Evolutionary conservation across 2,113 vertebrate species (phyloP).

Genomic region (Eonycteris spelaea): DNA sequence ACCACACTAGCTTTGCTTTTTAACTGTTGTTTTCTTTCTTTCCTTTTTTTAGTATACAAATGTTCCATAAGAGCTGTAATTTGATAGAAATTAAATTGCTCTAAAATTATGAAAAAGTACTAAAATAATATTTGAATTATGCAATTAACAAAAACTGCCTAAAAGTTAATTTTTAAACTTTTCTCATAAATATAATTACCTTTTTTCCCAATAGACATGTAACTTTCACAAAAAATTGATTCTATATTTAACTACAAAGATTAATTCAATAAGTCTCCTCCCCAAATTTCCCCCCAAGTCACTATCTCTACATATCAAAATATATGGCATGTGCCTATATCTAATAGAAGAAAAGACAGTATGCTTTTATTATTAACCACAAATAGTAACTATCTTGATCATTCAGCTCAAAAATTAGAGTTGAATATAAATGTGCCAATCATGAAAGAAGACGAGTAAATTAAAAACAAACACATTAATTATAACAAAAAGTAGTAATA

Average conservation of each 20-base stretch:
- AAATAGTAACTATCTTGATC: neutral
- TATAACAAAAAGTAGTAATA: neutral
- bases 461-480: neutral
- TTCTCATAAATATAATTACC: neutral
- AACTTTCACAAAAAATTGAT: neutral
- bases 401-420: neutral
- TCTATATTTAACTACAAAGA: neutral
- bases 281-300: neutral
- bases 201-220: neutral
- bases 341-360: neutral
- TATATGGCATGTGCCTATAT: neutral
- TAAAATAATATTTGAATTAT: neutral
- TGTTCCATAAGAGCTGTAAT: neutral
- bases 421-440: neutral
- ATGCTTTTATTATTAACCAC: neutral
- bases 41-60: neutral
- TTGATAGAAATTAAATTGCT: neutral
- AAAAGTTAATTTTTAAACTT: neutral
- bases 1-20: neutral
- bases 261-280: neutral
- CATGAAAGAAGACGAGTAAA: neutral
- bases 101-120: neutral
- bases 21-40: neutral
- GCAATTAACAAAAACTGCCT: neutral
- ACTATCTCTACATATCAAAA: neutral